phyloP scores from a whole-genome alignment of 1,140 invertebrate species.

The Dendroctonus valens region DNA sequence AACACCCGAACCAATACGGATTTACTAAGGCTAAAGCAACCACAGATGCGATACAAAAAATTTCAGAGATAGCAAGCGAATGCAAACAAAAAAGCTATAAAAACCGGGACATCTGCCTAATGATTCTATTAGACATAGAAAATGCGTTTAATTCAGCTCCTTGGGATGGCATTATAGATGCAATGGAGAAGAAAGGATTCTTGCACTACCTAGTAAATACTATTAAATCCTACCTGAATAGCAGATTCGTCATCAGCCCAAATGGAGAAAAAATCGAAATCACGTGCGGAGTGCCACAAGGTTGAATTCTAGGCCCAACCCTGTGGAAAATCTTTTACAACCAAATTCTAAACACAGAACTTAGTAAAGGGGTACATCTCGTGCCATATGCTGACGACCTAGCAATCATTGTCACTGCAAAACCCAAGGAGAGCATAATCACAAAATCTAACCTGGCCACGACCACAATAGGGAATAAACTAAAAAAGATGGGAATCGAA shows the following conservation, averaged over 20 bases:
- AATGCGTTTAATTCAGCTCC: too few species aligned
- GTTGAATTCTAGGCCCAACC: conserved; percentile 20
- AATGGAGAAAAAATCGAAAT: neutral
- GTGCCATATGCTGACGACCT: conserved; percentile 30
- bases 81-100: too few species aligned
- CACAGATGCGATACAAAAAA: too few species aligned
- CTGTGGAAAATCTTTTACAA: conserved; percentile 31
- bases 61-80: too few species aligned
- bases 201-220: too few species aligned
- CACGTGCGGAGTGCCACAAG: conserved; percentile 24
- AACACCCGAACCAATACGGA: too few species aligned
- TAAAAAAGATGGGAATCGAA: neutral
- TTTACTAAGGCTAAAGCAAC: too few species aligned
- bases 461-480: neutral
- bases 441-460: conserved; percentile 1
- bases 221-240: too few species aligned
- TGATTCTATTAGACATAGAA: neutral
- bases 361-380: neutral
- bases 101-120: too few species aligned
- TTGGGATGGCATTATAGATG: too few species aligned
- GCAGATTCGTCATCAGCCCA: too few species aligned
- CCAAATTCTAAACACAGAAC: neutral
- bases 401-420: conserved; percentile 9
- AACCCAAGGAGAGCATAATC: neutral
- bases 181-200: too few species aligned